Conservation (phyloP, 2,797 vertebrate species). For the Benthosema pterotum region DNA sequence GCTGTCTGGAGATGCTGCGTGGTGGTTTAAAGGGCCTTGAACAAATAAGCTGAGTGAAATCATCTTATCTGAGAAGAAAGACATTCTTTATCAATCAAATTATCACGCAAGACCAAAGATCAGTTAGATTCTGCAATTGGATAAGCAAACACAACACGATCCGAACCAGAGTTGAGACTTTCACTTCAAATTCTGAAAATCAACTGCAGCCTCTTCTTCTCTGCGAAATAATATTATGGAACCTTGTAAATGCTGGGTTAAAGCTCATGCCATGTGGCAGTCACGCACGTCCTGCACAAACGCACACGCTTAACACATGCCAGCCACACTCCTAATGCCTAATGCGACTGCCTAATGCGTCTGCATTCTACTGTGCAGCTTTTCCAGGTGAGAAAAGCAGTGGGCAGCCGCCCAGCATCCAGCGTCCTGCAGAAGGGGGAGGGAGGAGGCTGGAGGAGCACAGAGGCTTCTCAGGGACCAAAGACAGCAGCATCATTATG, state of each 20-base stretch:
- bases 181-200: no score
- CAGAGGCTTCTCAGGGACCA: conserved; percentile 58
- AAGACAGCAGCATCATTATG: conserved; percentile 78
- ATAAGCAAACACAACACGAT: no score
- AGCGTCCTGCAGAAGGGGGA: conserved; percentile 29
- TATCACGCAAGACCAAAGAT: no score
- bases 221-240: neutral
- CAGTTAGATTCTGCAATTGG: no score
- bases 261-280: neutral
- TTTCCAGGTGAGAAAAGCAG: conserved; percentile 52
- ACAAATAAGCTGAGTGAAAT: no score
- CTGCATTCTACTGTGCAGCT: conserved; percentile 30
- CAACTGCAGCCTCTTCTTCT: no score
- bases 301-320: conserved; percentile 17
- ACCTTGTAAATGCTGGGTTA: conserved; percentile 22
- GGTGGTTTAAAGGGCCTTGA: no score
- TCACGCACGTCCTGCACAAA: neutral
- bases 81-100: no score
- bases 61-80: no score
- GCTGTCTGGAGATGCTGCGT: no score
- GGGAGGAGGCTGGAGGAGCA: conserved; percentile 49
- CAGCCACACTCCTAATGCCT: conserved; percentile 18
- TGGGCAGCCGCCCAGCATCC: conserved; percentile 52
- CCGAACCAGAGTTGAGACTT: no score
- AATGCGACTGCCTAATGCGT: conserved; percentile 19